These are phyloP conservation scores for Phacellophora camtschatica DNA, from an alignment of 30 jellyfish, hydroid and myxozoan species.

Conservation along the genomic window DNA sequence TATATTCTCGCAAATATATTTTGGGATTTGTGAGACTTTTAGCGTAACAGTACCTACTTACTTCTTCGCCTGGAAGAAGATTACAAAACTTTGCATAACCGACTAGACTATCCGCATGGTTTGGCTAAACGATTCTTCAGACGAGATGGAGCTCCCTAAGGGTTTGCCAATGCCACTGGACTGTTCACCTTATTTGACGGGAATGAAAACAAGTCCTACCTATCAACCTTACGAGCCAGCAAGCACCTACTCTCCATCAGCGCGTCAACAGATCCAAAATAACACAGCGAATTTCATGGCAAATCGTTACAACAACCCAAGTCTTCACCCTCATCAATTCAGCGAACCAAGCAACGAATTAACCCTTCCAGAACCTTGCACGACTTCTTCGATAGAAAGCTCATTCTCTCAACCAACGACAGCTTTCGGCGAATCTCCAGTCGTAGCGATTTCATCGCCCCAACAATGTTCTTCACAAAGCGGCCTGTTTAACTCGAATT, in stretches of 20 bases:
- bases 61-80: no score
- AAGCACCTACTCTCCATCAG: conserved; percentile 27
- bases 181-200: conserved; percentile 58
- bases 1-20: no score
- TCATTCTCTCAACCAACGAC: conserved; percentile 61
- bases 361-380: conserved; percentile 59
- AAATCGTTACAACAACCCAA: conserved; percentile 19
- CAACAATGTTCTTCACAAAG: conserved; percentile 63
- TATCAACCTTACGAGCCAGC: conserved; percentile 54
- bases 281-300: conserved; percentile 30
- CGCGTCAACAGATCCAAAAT: conserved; percentile 48
- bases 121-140: conserved; percentile 60
- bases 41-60: no score
- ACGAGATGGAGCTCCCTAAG: conserved; percentile 63
- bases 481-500: conserved; percentile 51
- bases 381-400: conserved; percentile 42
- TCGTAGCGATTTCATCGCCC: conserved; percentile 47
- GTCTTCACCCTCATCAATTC: conserved; percentile 22
- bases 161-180: conserved; percentile 61
- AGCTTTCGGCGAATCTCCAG: conserved; percentile 47
- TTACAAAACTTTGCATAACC: no score
- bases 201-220: conserved; percentile 60
- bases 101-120: conserved; percentile 61
- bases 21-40: no score
- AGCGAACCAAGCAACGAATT: conserved; percentile 12